Base-by-base conservation (phyloP, 2,113 vertebrate species). In the Myotis davidii region DNA sequence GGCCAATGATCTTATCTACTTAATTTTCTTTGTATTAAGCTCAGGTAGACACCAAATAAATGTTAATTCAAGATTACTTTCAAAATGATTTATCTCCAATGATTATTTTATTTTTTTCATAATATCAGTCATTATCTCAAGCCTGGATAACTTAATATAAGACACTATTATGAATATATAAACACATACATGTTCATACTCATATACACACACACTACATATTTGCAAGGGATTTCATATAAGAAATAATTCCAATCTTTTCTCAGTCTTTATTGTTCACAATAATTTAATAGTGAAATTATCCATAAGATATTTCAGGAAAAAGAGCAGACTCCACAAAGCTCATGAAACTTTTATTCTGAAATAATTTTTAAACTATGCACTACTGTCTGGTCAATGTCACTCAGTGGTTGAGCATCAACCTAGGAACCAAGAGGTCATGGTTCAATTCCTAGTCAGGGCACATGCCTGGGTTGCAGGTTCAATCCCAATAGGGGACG, bases 1-100 rank as follows among this genome's bases (percentile, higher is more conserved):
- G 25, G 56, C 10, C 32, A 94, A 45, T 59, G 37, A 92, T 74
- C 67, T 56, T 64, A 96, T 61, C 29, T 69, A 32, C 37, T 89
- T 92, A 61, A 77, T 82, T 96, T 90, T 85, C 48, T 90, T 10
- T 82, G 29, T 93, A 90, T 94, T 87, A 65, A 52, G n/a, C 39
- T 94, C 85, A 84, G 65, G 11, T 67, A 77, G 81, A 29, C 90
- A 92, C 29, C 64, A 92, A 74, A 85, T 91, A 87, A 50, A 73
- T 59, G 20, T 45, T 96, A 95, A 85, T 45, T 95, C 73, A 90
- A 85, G 72, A 83, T 86, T 88, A 95, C 69, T 96, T 95, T 94
- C 25, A 95, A 91, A 56, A 95, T 87, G 20, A 93, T 84, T 93
- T 79, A 45, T 94, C 52, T 86, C 32, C 13, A 86, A 27, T 92